Evolutionary conservation across 2,888 invertebrate genomes (phyloP), one percentile per base, ranked within the genome.

Genomic region (Autographa gamma): DNA sequence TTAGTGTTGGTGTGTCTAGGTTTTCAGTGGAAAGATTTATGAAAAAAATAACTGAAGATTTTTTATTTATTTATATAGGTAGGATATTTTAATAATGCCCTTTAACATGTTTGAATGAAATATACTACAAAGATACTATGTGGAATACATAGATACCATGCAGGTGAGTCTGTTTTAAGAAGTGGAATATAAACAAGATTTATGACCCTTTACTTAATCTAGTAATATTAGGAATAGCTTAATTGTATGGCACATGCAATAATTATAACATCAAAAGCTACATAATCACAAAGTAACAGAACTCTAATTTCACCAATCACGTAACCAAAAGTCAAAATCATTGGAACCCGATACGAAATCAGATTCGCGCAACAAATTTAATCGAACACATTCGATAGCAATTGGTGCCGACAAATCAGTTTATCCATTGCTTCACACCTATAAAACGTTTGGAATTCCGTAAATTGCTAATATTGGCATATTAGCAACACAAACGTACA

Each of bases 401-500:
- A 83, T 81, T 70, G 73, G 60, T 25, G 60, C 66, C 64, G 41
- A 71, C 69, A 82, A 82, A 84, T 82, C 68, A 76, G 77, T 79
- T 83, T 83, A 79, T 61, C 69, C 32, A 58, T 61, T 43, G 63
- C 59, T 69, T 80, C 62, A 71, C 73, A 76, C 69, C 63, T 67
- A 72, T 64, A 70, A 73, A 83, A 72, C 65, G 58, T 66, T 63
- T 63, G 64, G 62, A 72, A 76, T 74, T 71, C 54, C 14, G 60
- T 73, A 77, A 76, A 80, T 73, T 73, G 73, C 71, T 79, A 80
- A 84, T 77, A 82, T 79, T 60, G 71, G 38, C 74, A 73, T 75
- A 83, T 79, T 78, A 80, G 63, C 69, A 63, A 69, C 66, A 79
- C 79, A 81, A 80, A 72, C 71, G 74, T 65, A 72, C 85, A 85